phyloP scores from a whole-genome alignment of 1,140 invertebrate species.

The Colletes latitarsis region DNA sequence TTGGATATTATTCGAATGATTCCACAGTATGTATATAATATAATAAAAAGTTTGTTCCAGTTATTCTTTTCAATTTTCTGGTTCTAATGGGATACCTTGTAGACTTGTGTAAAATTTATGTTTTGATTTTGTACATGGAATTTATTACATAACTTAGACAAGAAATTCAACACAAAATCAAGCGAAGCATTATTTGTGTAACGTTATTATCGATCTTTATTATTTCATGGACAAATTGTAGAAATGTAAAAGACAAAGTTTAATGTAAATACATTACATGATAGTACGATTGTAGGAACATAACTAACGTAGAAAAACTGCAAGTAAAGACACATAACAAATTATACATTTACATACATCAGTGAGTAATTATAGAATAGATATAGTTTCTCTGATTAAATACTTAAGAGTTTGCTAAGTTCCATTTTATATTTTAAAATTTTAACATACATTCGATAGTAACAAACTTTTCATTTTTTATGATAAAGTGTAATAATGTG shows the following conservation, averaged over 20 bases:
- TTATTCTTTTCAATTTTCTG: too few relatives aligned
- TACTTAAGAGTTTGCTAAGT: constrained; percentile 50
- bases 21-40: too few relatives aligned
- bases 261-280: constrained; percentile 33
- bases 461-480: constrained; percentile 11
- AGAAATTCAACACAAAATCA: neutral
- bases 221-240: constrained; percentile 36
- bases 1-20: too few relatives aligned
- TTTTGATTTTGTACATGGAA: constrained; percentile 16
- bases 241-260: constrained; percentile 38
- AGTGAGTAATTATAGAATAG: constrained; percentile 25
- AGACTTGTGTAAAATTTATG: constrained; percentile 6
- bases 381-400: constrained; percentile 24
- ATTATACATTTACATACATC: constrained; percentile 39
- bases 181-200: constrained; percentile 25
- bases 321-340: constrained; percentile 31
- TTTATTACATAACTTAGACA: constrained; percentile 14
- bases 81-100: neutral
- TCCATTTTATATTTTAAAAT: constrained; percentile 27
- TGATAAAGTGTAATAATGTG: constrained; percentile 4
- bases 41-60: too few relatives aligned
- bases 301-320: constrained; percentile 39
- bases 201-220: constrained; percentile 36
- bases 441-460: constrained; percentile 10
- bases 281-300: constrained; percentile 23